A percentile compares a stretch with the other conserved stretches of the same genome.
Evolutionary conservation across 2,797 vertebrate genomes (phyloP).

Genomic region (Echiichthys vipera): DNA sequence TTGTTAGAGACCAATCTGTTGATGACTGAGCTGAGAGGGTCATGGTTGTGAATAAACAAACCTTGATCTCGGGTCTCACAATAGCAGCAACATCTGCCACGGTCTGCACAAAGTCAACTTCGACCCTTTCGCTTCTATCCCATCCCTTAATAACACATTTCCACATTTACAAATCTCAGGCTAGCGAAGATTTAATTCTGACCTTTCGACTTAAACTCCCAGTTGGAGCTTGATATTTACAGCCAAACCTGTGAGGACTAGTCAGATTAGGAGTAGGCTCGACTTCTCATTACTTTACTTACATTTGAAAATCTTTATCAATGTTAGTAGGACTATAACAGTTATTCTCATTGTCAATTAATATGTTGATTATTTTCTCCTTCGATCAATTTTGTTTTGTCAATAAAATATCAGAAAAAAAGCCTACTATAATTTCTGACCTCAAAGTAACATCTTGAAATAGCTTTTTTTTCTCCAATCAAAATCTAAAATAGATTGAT

Average conservation of each 20-base stretch:
- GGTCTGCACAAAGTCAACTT: conserved; percentile 37
- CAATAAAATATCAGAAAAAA: background rate
- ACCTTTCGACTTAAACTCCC: conserved; percentile 56
- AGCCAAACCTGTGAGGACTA: conserved; percentile 28
- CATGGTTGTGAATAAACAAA: conserved; percentile 35
- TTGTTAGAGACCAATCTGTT: conserved; percentile 1
- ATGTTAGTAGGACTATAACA: background rate
- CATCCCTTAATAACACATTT: conserved; percentile 26
- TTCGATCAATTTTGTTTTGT: background rate
- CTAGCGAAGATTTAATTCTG: conserved; percentile 36
- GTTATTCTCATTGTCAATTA: background rate
- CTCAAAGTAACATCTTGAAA: background rate
- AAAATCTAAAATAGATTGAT: background rate
- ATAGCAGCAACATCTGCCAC: conserved; percentile 42
- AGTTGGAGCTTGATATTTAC: conserved; percentile 52
- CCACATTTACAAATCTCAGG: conserved; percentile 40
- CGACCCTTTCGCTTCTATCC: conserved; percentile 33
- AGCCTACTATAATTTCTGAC: background rate
- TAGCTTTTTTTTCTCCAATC: background rate
- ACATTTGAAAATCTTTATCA: background rate
- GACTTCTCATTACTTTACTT: conserved; percentile 12
- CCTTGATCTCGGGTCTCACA: conserved; percentile 24
- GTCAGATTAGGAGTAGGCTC: conserved; percentile 15
- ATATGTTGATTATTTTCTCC: background rate
- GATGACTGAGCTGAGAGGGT: conserved; percentile 15